Conservation (phyloP, 2,888 invertebrate genomes). For the Thera britannica region DNA sequence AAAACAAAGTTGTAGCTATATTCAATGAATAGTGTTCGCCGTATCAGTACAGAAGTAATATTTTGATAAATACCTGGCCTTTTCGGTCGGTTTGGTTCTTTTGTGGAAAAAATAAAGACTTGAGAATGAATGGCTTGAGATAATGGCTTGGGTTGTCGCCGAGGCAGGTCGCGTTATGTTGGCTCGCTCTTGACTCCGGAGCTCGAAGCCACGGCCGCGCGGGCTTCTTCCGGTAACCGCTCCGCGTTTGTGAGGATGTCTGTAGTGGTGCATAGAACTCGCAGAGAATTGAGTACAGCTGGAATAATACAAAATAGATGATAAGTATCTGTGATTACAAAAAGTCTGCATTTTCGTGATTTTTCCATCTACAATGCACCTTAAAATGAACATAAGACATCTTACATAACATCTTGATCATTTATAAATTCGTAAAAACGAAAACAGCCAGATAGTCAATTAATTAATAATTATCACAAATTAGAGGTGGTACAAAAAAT, state of each 20-base stretch:
- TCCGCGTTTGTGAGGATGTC: constrained; percentile 96
- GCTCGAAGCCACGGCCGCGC: constrained; percentile 86
- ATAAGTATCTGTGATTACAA: not conserved
- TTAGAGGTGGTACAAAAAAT: too few relatives aligned
- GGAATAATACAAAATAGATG: constrained; percentile 52
- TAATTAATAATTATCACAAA: too few relatives aligned
- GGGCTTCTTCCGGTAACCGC: constrained; percentile 95
- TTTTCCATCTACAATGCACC: too few relatives aligned
- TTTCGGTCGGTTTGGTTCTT: constrained; percentile 10
- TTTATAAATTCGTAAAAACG: too few relatives aligned
- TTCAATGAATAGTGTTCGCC: too few relatives aligned
- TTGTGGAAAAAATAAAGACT: constrained; percentile 4
- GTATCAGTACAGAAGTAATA: constrained; percentile 19
- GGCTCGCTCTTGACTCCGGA: constrained; percentile 75
- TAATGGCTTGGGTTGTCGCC: constrained; percentile 15
- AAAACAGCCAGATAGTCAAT: too few relatives aligned
- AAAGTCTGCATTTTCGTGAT: too few relatives aligned
- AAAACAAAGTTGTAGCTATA: too few relatives aligned
- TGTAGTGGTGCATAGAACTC: constrained; percentile 95
- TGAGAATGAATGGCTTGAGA: constrained; percentile 18
- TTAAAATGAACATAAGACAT: too few relatives aligned
- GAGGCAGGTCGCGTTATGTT: constrained; percentile 50
- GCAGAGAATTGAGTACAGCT: constrained; percentile 96
- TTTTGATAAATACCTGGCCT: constrained; percentile 21
- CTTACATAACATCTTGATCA: too few relatives aligned